Conservation (phyloP, 2,888 invertebrate genomes). For the Melanostoma scalare region DNA sequence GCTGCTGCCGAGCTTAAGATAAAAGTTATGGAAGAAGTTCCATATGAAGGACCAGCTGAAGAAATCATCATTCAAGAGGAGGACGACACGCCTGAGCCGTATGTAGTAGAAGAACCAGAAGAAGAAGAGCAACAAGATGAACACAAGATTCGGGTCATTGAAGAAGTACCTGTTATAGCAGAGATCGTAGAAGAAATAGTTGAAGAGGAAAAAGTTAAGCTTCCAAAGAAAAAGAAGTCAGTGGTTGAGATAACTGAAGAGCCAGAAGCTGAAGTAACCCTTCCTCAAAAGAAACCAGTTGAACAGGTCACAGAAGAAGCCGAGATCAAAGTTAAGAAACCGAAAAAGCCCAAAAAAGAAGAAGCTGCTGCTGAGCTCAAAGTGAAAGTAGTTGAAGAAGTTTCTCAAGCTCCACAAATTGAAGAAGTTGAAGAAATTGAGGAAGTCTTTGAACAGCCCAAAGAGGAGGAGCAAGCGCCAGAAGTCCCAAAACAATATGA, state of each 20-base stretch:
- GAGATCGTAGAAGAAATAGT: slow-evolving; percentile 74
- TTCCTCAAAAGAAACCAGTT: slow-evolving; percentile 77
- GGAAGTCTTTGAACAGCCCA: slow-evolving; percentile 76
- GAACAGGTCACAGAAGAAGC: slow-evolving; percentile 72
- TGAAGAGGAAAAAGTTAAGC: slow-evolving; percentile 74
- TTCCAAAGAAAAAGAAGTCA: slow-evolving; percentile 77
- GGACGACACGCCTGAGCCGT: slow-evolving; percentile 56
- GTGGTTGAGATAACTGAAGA: slow-evolving; percentile 74
- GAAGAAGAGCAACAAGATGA: slow-evolving; percentile 78
- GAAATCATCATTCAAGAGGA: slow-evolving; percentile 73
- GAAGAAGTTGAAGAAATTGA: slow-evolving; percentile 72
- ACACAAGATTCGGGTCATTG: slow-evolving; percentile 76
- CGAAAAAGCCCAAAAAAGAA: slow-evolving; percentile 77
- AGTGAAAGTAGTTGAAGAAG: slow-evolving; percentile 73
- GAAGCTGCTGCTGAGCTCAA: slow-evolving; percentile 77
- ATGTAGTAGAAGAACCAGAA: slow-evolving; percentile 77
- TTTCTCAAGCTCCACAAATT: slow-evolving; percentile 47
- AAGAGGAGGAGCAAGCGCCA: slow-evolving; percentile 72
- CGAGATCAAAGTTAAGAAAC: slow-evolving; percentile 74
- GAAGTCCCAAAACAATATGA: slow-evolving; percentile 60
- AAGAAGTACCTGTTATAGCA: slow-evolving; percentile 70
- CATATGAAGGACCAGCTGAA: slow-evolving; percentile 74
- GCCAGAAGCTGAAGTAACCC: slow-evolving; percentile 77
- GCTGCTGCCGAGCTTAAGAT: slow-evolving; percentile 78
- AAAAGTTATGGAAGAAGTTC: slow-evolving; percentile 77